Percentiles rank a stretch among this genome's conserved stretches.
These are phyloP conservation scores for Idris sp. DNA, from an alignment of 1,140 invertebrate genomes.

Conservation along the genomic window DNA sequence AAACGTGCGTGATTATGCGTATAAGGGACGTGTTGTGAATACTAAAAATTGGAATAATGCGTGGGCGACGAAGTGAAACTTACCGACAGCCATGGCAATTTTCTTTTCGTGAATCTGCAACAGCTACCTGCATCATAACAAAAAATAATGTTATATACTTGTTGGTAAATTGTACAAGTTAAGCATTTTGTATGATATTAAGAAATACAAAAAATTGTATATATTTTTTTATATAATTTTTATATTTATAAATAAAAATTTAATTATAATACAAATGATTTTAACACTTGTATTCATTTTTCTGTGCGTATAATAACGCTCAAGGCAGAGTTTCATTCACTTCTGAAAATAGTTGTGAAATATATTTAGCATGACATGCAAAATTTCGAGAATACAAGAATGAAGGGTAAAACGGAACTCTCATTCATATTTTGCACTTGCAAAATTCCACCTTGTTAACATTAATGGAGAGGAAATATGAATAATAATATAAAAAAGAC, in stretches of 20 bases:
- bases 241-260: no score
- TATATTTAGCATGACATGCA: constrained; percentile 69
- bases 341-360: constrained; percentile 70
- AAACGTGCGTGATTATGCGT: constrained; percentile 67
- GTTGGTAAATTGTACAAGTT: no score
- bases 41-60: constrained; percentile 59
- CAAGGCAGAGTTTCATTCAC: constrained; percentile 69
- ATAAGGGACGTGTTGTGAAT: constrained; percentile 64
- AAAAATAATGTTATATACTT: constrained; percentile 59
- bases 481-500: no score
- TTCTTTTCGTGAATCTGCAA: constrained; percentile 53
- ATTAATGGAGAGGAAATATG: no score
- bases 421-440: constrained; percentile 66
- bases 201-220: no score
- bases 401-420: constrained; percentile 46
- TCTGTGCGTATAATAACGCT: constrained; percentile 17
- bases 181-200: no score
- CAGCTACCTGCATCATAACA: constrained; percentile 62
- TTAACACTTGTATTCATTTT: no score
- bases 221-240: no score
- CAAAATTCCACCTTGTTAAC: no score
- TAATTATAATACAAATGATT: constrained; percentile 31
- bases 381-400: constrained; percentile 59
- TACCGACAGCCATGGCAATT: constrained; percentile 72
- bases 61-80: constrained; percentile 66